Base-by-base conservation (phyloP, 2,888 invertebrate species). In the Escarpia spicata region DNA sequence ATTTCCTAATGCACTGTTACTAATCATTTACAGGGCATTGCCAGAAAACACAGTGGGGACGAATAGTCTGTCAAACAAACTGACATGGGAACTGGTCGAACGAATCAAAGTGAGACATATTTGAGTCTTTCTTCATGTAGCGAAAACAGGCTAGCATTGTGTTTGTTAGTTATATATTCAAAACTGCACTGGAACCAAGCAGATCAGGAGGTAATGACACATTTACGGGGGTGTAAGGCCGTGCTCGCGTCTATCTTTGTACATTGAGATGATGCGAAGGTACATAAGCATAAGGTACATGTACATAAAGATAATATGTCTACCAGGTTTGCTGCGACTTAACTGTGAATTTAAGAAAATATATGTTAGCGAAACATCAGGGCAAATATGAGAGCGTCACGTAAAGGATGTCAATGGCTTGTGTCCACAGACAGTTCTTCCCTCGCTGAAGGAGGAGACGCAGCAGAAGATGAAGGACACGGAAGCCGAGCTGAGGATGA, bases 371-470 rank as follows among this genome's bases (percentile, higher is more conserved):
- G 19, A 26, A 6, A 26, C 75, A 75, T 75, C 75, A 26, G 52
- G 52, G 52, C 52, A 52, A 52, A 26, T 6, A n/a, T 75, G 26
- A 75, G 6, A 26, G n/a, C 19, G 75, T 26, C 26, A 75, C 6
- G 2, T 75, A 3, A n/a, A 6, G 26, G 19, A 75, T 75, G 19
- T n/a, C 75, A 26, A 2, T 75, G 75, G 91, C 31, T 91, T 91
- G 19, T 44, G 3, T 44, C 37, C 15, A 4, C 37, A 91, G 91
- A 44, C 43, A n/a, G 91, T 91, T 6, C 91, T 91, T 15, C 91
- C 91, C 43, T 91, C 91, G 15, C 91, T 91, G 19, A 91, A 91
- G 91, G 91, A 91, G 37, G 91, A 91, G 91, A 91, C 91, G 37
- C 91, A 91, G 43, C 15, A 43, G 37, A 91, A 31, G 26, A 43